Percentiles rank a stretch among this genome's conserved stretches.
These are phyloP conservation scores for Drosophila mayaguana DNA, from an alignment of 2,888 invertebrate genomes.

Conservation along the genomic window DNA sequence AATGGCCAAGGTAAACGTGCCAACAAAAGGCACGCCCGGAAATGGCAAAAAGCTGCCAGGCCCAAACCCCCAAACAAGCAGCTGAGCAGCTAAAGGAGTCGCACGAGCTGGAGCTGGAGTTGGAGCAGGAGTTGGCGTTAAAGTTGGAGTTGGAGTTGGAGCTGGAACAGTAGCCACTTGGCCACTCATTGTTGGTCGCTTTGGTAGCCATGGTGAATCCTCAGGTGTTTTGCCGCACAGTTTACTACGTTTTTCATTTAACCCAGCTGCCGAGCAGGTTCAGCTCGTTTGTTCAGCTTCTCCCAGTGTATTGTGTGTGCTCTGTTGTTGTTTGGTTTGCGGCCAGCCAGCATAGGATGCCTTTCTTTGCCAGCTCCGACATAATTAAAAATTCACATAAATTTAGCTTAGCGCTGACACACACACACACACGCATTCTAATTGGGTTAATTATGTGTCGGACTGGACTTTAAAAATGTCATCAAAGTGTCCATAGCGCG, in stretches of 20 bases:
- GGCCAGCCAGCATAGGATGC: slow-evolving; percentile 57
- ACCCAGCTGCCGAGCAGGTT: slow-evolving; percentile 58
- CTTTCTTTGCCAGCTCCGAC: slow-evolving; percentile 45
- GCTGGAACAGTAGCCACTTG: slow-evolving; percentile 67
- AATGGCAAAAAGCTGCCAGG: slow-evolving; percentile 78
- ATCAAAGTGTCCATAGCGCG: slow-evolving; percentile 30
- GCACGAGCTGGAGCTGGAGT: background rate
- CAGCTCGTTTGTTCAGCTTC: slow-evolving; percentile 59
- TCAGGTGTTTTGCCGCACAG: slow-evolving; percentile 82
- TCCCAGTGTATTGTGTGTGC: background rate
- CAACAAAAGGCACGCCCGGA: slow-evolving; percentile 76
- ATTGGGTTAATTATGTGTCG: slow-evolving; percentile 84
- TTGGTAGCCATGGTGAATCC: slow-evolving; percentile 79
- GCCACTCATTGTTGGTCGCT: slow-evolving; percentile 74
- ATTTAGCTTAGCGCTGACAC: slow-evolving; percentile 78
- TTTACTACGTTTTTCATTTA: slow-evolving; percentile 81
- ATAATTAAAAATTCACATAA: slow-evolving; percentile 83
- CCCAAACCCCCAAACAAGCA: slow-evolving; percentile 49
- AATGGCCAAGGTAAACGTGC: slow-evolving; percentile 72
- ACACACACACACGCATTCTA: slow-evolving; percentile 71
- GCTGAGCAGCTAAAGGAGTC: slow-evolving; percentile 16
- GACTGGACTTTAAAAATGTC: slow-evolving; percentile 81
- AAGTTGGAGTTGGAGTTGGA: slow-evolving; percentile 24
- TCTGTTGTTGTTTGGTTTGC: slow-evolving; percentile 60
- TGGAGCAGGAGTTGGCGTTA: background rate